A percentile compares a stretch with the other conserved stretches of the same genome.
Conservation (phyloP, 2,888 invertebrate genomes). For the Lycophotia porphyrea region DNA sequence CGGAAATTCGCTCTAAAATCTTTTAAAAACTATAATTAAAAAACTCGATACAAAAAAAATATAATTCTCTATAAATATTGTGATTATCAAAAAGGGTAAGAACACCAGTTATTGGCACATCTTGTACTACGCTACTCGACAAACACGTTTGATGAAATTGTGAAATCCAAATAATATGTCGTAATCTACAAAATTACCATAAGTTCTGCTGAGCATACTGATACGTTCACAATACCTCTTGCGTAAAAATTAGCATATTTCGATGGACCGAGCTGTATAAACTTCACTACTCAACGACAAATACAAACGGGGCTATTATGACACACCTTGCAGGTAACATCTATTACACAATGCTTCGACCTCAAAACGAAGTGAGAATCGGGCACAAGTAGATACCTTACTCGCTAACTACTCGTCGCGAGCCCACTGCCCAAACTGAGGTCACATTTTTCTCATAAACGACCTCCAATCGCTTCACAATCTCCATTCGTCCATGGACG, state of each 20-base stretch:
- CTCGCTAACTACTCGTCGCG: slow-evolving; percentile 66
- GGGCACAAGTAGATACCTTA: slow-evolving; percentile 69
- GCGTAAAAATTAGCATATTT: slow-evolving; percentile 70
- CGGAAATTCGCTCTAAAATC: slow-evolving; percentile 76
- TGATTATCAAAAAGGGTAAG: slow-evolving; percentile 57
- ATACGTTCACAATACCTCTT: slow-evolving; percentile 62
- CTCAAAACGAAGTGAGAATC: slow-evolving; percentile 70
- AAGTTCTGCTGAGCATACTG: slow-evolving; percentile 62
- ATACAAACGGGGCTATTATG: slow-evolving; percentile 60
- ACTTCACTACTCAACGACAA: slow-evolving; percentile 56
- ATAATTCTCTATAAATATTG: slow-evolving; percentile 56
- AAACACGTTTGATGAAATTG: slow-evolving; percentile 48
- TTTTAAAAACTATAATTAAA: slow-evolving; percentile 55
- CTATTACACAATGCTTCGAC: slow-evolving; percentile 69
- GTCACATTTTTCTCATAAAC: slow-evolving; percentile 82
- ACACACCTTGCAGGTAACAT: slow-evolving; percentile 65
- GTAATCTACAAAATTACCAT: slow-evolving; percentile 62
- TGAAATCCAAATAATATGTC: slow-evolving; percentile 60
- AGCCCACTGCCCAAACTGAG: slow-evolving; percentile 76
- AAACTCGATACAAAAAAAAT: slow-evolving; percentile 54
- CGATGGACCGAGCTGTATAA: slow-evolving; percentile 65
- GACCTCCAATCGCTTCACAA: slow-evolving; percentile 74
- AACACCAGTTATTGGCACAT: slow-evolving; percentile 66
- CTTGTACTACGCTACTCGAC: slow-evolving; percentile 44
- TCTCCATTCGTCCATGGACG: slow-evolving; percentile 73